Conservation (phyloP, 2,113 vertebrate species). For the Echinops telfairi region DNA sequence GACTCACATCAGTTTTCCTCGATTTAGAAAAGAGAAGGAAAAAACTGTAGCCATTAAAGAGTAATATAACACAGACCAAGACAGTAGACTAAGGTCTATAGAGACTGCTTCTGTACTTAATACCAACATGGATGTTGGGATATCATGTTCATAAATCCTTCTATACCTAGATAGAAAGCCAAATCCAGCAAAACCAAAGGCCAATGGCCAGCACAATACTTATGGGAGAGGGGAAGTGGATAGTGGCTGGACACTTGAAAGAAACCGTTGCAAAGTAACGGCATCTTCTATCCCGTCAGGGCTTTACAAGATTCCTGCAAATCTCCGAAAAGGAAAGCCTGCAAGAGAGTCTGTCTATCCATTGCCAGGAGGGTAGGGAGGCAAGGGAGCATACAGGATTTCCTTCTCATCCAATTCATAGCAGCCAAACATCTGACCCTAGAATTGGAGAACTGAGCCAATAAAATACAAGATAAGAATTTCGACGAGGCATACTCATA, state of each 20-base stretch:
- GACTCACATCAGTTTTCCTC: slow-evolving; percentile 22
- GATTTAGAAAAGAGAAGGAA: slow-evolving; percentile 24
- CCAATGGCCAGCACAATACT: background rate
- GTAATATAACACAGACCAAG: background rate
- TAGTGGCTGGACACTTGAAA: background rate
- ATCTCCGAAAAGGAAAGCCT: background rate
- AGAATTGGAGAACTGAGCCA: slow-evolving; percentile 10
- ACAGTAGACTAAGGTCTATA: background rate
- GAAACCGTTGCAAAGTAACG: slow-evolving; percentile 1
- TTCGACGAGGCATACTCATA: slow-evolving; percentile 18
- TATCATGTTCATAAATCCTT: slow-evolving; percentile 23
- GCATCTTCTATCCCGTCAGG: background rate
- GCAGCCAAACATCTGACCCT: slow-evolving; percentile 11
- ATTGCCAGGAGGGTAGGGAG: background rate
- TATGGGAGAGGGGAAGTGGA: background rate
- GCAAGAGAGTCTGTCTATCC: background rate
- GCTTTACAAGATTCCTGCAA: background rate
- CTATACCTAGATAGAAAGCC: background rate
- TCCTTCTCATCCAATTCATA: background rate
- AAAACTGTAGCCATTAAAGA: slow-evolving; percentile 5
- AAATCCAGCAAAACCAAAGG: background rate
- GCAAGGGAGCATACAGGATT: background rate
- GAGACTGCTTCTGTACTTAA: background rate
- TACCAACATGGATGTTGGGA: background rate
- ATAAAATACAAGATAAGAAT: slow-evolving; percentile 48